Conservation (phyloP, 2,113 vertebrate genomes). For the Coptodon rendalli region DNA sequence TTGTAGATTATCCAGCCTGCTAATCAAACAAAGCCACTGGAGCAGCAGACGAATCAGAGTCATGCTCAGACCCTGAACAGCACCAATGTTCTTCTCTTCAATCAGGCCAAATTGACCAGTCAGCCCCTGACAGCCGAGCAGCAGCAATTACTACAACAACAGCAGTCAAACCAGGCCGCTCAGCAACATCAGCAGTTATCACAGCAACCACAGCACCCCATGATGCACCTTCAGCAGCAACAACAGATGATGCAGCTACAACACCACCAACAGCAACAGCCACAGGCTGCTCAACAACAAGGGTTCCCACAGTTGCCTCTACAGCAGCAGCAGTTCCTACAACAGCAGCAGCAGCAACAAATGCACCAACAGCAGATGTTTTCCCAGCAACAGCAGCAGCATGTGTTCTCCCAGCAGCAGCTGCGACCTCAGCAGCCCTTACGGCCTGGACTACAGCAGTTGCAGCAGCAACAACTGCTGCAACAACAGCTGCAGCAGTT, state of each 20-base stretch:
- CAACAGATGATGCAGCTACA: conserved; percentile 43
- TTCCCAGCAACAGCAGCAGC: conserved; percentile 68
- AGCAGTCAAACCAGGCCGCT: conserved; percentile 77
- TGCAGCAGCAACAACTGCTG: conserved; percentile 75
- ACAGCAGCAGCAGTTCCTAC: conserved; percentile 48
- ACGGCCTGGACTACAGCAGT: conserved; percentile 72
- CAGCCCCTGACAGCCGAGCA: conserved; percentile 71
- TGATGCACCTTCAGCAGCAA: conserved; percentile 70
- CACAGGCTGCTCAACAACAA: background rate
- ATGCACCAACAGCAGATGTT: conserved; percentile 73
- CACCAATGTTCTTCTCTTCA: conserved; percentile 69
- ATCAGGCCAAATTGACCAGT: conserved; percentile 48
- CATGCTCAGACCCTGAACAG: conserved; percentile 74
- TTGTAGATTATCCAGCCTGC: conserved; percentile 87
- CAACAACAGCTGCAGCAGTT: conserved; percentile 73
- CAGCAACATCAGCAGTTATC: conserved; percentile 56
- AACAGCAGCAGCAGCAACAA: conserved; percentile 68
- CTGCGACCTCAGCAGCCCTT: conserved; percentile 67
- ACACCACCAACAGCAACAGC: conserved; percentile 46
- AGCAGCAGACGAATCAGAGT: conserved; percentile 80
- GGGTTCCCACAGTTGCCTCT: background rate
- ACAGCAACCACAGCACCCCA: conserved; percentile 74
- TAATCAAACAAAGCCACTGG: conserved; percentile 81
- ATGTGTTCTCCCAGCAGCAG: conserved; percentile 61
- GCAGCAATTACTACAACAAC: conserved; percentile 75